These are phyloP conservation scores for Meandrina meandrites DNA, from an alignment of 92 coral and sea anemone genomes.

Conservation along the genomic window DNA sequence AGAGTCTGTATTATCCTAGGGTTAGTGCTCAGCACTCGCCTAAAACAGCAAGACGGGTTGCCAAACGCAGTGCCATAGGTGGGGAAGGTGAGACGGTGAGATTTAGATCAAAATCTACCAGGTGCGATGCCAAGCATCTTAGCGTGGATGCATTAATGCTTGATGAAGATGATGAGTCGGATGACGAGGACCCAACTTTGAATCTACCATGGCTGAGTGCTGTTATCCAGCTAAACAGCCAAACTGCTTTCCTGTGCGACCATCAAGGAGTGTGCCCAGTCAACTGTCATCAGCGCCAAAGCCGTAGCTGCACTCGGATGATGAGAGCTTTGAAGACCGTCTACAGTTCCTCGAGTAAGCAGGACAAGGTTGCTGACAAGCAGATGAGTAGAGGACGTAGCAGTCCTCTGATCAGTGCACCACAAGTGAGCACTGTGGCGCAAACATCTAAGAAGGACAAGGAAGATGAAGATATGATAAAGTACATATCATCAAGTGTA, in stretches of 20 bases:
- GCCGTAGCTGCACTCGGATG: constrained; percentile 88
- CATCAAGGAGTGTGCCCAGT: constrained; percentile 85
- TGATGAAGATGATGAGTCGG: constrained; percentile 74
- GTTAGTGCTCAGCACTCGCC: constrained; percentile 21
- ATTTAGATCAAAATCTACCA: constrained; percentile 42
- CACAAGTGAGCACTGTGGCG: constrained; percentile 60
- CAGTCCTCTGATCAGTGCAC: constrained; percentile 65
- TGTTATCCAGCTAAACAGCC: constrained; percentile 84
- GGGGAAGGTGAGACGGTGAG: constrained; percentile 56
- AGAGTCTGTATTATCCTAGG: constrained; percentile 29
- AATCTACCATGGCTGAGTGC: constrained; percentile 92
- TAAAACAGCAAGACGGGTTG: constrained; percentile 6
- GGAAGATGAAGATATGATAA: constrained; percentile 71
- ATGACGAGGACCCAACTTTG: constrained; percentile 83
- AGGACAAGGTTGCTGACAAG: constrained; percentile 45
- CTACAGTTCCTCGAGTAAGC: constrained; percentile 57
- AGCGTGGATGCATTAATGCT: constrained; percentile 60
- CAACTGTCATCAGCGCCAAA: constrained; percentile 89
- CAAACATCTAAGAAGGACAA: constrained; percentile 61
- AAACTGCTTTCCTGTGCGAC: constrained; percentile 88
- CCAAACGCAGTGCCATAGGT: constrained; percentile 39
- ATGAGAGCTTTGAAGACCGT: constrained; percentile 78
- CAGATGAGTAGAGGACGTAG: constrained; percentile 42
- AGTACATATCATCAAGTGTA: constrained; percentile 67
- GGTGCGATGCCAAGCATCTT: constrained; percentile 54